Evolutionary conservation across 2,888 invertebrate species (phyloP).

Genomic region (Pterostichus niger): DNA sequence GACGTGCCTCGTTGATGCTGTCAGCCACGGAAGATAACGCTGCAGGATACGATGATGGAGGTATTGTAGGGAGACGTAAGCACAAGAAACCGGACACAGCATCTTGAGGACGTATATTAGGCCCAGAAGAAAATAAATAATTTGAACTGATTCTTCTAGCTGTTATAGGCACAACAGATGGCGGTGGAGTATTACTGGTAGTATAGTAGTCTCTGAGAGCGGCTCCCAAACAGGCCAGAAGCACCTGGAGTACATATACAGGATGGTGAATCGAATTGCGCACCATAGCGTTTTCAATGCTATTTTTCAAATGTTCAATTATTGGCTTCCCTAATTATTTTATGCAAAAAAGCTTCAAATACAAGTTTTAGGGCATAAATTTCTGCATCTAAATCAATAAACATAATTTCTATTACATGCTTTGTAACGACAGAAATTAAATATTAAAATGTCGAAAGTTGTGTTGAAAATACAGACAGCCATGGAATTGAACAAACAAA

Average conservation of each 20-base stretch:
- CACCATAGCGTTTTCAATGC: too few species aligned
- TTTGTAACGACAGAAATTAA: too few species aligned
- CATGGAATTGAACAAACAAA: too few species aligned
- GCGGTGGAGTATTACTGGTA: conserved; percentile 78
- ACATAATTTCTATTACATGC: too few species aligned
- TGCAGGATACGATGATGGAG: conserved; percentile 72
- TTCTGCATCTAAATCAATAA: too few species aligned
- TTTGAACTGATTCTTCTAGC: conserved; percentile 80
- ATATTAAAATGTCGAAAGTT: too few species aligned
- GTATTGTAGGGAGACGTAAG: conserved; percentile 81
- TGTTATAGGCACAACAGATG: conserved; percentile 82
- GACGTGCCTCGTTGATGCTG: conserved; percentile 76
- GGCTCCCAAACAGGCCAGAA: conserved; percentile 82
- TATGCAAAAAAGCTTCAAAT: too few species aligned
- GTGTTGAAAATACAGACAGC: too few species aligned
- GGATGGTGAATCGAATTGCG: too few species aligned
- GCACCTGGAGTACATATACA: conserved; percentile 68
- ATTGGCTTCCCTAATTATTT: too few species aligned
- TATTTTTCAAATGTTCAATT: too few species aligned
- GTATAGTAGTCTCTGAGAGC: conserved; percentile 83
- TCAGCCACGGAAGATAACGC: conserved; percentile 75
- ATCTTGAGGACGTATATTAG: conserved; percentile 74
- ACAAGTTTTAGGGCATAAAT: too few species aligned
- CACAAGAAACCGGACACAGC: conserved; percentile 83
- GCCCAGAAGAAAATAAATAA: conserved; percentile 79